phyloP scores from a whole-genome alignment of 2,113 vertebrate genomes.

The Onychostruthus taczanowskii region DNA sequence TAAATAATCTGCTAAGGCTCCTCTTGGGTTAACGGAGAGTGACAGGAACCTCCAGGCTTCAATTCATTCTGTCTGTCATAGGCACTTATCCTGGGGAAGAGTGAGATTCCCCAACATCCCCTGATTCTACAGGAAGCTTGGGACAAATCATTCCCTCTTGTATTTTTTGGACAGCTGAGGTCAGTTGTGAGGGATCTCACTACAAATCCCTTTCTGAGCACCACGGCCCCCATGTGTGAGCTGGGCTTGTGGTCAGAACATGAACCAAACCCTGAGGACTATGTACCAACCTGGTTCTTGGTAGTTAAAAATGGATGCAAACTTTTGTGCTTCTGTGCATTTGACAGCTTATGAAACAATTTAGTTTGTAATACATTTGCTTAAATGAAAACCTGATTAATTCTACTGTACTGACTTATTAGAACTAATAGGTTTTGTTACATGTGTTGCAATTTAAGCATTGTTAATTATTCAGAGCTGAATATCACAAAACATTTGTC shows the following conservation, averaged over 20 bases:
- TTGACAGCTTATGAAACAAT: conserved; percentile 69
- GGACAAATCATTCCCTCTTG: background rate
- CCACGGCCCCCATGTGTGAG: background rate
- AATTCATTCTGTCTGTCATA: background rate
- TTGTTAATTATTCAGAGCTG: conserved; percentile 66
- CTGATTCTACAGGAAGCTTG: background rate
- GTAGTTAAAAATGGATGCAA: conserved; percentile 5
- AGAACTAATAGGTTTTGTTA: conserved; percentile 61
- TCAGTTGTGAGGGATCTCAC: background rate
- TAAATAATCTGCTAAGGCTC: conserved; percentile 2
- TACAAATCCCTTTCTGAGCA: background rate
- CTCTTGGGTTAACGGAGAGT: background rate
- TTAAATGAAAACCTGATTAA: conserved; percentile 69
- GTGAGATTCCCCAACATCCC: background rate
- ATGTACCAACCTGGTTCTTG: background rate
- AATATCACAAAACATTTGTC: conserved; percentile 67
- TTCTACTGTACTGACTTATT: conserved; percentile 62
- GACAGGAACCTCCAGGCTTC: background rate
- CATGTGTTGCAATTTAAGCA: conserved; percentile 66
- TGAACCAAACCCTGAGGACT: background rate
- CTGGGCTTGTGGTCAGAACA: background rate
- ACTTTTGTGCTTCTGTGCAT: conserved; percentile 33
- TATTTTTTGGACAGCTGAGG: background rate
- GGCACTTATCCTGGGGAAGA: background rate
- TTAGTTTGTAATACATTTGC: conserved; percentile 65